These are phyloP conservation scores for Tenthredo scrophulariae DNA, from an alignment of 2,888 invertebrate species.

Conservation along the genomic window DNA sequence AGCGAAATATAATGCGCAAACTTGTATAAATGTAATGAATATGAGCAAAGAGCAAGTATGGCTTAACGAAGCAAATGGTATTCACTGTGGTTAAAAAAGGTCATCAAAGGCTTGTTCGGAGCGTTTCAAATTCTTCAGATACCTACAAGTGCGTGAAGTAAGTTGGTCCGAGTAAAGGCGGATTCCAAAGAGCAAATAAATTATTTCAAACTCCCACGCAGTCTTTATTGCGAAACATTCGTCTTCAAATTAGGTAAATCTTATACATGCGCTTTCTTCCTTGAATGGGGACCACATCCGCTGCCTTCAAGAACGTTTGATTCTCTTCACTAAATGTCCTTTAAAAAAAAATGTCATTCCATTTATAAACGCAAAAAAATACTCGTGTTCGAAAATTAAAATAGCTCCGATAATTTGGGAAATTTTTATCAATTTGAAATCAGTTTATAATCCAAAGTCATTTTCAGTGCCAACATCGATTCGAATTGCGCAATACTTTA, in stretches of 20 bases:
- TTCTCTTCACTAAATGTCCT: too few relatives aligned
- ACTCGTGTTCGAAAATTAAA: too few relatives aligned
- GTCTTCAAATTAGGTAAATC: background rate
- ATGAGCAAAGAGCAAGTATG: background rate
- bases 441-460: too few relatives aligned
- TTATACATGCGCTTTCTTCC: too few relatives aligned
- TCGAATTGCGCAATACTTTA: background rate
- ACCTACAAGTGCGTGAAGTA: background rate
- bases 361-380: too few relatives aligned
- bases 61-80: background rate
- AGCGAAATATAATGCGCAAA: background rate
- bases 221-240: background rate
- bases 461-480: background rate
- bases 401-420: too few relatives aligned
- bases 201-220: background rate
- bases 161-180: background rate
- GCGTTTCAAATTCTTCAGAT: background rate
- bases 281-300: background rate
- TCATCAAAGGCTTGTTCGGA: slow-evolving; percentile 13
- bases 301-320: too few relatives aligned
- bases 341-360: too few relatives aligned
- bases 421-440: too few relatives aligned
- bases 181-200: background rate
- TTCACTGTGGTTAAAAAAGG: slow-evolving; percentile 1
- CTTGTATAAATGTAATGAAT: background rate